Percentiles rank a stretch among this genome's conserved stretches.
phyloP scores from a whole-genome alignment of 2,888 invertebrate species.

The Zelleria hepariella region DNA sequence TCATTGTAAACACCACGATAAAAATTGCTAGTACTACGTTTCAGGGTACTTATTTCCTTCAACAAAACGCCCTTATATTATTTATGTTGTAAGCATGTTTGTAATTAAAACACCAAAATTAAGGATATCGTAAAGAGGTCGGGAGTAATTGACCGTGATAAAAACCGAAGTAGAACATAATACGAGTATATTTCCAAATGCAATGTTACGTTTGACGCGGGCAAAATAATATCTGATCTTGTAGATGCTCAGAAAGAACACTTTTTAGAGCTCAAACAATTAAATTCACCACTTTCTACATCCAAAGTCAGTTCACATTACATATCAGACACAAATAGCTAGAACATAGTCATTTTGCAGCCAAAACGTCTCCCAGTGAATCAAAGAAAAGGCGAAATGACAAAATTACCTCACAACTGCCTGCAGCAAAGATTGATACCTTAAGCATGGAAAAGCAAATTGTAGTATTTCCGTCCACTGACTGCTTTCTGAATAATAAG shows the following conservation, averaged over 20 bases:
- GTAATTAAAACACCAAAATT: neutral
- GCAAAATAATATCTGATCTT: no score
- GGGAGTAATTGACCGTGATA: no score
- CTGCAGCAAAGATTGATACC: neutral
- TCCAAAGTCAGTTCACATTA: no score
- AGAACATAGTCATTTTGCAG: neutral
- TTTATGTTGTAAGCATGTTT: neutral
- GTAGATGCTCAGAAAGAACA: no score
- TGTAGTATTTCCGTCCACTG: neutral
- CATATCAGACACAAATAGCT: neutral
- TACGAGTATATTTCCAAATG: no score
- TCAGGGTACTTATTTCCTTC: neutral
- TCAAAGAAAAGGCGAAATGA: neutral
- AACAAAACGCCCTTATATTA: neutral
- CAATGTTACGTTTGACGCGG: no score
- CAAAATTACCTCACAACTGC: neutral
- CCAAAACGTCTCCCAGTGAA: neutral
- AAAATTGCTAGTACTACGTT: no score
- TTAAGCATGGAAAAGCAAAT: neutral
- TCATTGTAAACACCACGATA: no score
- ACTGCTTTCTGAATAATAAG: constrained; percentile 14
- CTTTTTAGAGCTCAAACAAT: no score
- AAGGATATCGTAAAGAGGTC: no score
- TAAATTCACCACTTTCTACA: no score
- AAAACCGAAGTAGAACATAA: no score